phyloP scores from a whole-genome alignment of 2,888 invertebrate species.

The Ashinkailepas kermadecensis region DNA sequence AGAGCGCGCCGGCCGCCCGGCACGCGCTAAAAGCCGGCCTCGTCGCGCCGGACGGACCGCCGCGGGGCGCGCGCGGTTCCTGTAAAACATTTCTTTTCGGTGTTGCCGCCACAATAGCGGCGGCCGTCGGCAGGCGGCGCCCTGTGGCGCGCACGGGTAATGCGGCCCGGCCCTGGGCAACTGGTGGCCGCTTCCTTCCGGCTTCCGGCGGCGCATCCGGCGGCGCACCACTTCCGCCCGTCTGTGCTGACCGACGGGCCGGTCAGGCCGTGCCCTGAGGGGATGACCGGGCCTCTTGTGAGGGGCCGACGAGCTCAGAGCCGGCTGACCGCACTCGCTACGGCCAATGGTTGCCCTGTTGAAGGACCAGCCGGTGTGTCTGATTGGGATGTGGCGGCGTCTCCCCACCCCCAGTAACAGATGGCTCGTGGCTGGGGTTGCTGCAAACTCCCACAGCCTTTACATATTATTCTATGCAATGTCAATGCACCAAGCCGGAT shows the following conservation, averaged over 20 bases:
- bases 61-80: background rate
- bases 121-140: background rate
- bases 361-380: too few species aligned
- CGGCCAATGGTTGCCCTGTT: background rate
- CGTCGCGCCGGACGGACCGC: background rate
- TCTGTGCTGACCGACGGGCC: background rate
- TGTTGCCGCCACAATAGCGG: slow-evolving; percentile 5
- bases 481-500: too few species aligned
- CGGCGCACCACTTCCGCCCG: background rate
- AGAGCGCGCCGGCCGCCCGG: background rate
- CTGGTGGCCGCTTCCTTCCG: slow-evolving; percentile 19
- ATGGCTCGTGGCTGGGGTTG: too few species aligned
- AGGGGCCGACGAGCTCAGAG: background rate
- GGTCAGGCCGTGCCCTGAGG: background rate
- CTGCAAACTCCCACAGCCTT: too few species aligned
- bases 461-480: too few species aligned
- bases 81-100: slow-evolving; percentile 21
- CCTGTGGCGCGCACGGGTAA: background rate
- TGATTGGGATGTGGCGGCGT: too few species aligned
- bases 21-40: slow-evolving; percentile 10
- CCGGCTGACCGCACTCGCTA: background rate
- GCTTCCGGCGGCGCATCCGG: background rate
- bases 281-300: background rate
- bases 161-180: slow-evolving; percentile 6
- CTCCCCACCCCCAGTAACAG: too few species aligned